Evolutionary conservation across 1,140 invertebrate species (phyloP).

Genomic region (Camponotus vicinus): DNA sequence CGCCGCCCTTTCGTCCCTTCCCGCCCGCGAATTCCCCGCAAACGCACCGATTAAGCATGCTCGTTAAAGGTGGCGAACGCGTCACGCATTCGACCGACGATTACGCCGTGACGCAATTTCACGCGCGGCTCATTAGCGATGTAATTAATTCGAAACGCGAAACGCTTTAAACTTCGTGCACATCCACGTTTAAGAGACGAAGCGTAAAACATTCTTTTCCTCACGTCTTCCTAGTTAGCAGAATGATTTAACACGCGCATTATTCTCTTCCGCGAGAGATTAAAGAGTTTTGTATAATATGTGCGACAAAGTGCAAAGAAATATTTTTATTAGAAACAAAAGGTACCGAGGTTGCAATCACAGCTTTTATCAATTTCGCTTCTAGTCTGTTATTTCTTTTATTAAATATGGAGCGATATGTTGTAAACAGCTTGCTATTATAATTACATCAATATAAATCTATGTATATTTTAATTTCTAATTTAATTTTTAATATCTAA

Average conservation of each 20-base stretch:
- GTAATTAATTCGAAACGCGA: constrained; percentile 76
- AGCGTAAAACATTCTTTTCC: constrained; percentile 2
- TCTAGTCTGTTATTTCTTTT: neutral
- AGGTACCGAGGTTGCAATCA: neutral
- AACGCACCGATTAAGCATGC: constrained; percentile 68
- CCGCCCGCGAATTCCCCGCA: constrained; percentile 52
- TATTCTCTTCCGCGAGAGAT: neutral
- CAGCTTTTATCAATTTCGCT: neutral
- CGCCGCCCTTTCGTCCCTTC: constrained; percentile 49
- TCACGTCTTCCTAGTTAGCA: neutral
- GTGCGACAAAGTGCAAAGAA: neutral
- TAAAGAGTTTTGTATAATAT: neutral
- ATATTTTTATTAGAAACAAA: neutral
- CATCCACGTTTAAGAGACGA: constrained; percentile 6
- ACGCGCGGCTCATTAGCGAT: constrained; percentile 74
- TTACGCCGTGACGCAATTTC: constrained; percentile 68
- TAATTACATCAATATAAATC: neutral
- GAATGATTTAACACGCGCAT: neutral
- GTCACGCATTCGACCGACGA: constrained; percentile 68
- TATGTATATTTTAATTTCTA: too few species aligned
- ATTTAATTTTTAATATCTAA: neutral
- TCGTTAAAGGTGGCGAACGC: constrained; percentile 71
- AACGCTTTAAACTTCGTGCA: constrained; percentile 33
- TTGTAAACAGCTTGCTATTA: neutral
- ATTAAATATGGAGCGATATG: neutral